Percentiles rank a stretch among this genome's conserved stretches.
Evolutionary conservation across 2,797 vertebrate genomes (phyloP).

Genomic region (Odontamblyopus rebecca): DNA sequence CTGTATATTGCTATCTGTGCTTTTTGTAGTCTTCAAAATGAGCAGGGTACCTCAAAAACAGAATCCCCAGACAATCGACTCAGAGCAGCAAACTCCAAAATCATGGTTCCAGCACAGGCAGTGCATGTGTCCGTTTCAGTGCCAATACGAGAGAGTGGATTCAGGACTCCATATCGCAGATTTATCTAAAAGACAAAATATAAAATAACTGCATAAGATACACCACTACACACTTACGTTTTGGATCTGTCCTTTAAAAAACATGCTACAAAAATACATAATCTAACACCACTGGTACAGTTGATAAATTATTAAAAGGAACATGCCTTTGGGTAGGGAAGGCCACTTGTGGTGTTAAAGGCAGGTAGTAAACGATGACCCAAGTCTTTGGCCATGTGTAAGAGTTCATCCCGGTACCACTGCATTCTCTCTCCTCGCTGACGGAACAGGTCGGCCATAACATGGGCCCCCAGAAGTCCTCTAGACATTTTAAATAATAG

Average conservation of each 20-base stretch:
- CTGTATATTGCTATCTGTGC: not conserved
- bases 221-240: not conserved
- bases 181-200: conserved; percentile 71
- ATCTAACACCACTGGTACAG: not conserved
- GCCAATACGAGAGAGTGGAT: conserved; percentile 82
- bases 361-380: conserved; percentile 82
- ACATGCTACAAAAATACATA: not conserved
- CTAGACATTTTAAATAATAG: conserved; percentile 46
- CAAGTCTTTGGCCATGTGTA: conserved; percentile 83
- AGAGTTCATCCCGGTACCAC: conserved; percentile 82
- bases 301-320: conserved; percentile 5
- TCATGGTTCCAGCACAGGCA: conserved; percentile 86
- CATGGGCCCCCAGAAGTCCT: conserved; percentile 81
- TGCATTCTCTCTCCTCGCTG: conserved; percentile 77
- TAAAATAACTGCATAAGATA: not conserved
- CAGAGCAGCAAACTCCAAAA: conserved; percentile 85
- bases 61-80: conserved; percentile 80
- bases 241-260: not conserved
- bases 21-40: not conserved
- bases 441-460: conserved; percentile 80
- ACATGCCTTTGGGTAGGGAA: conserved; percentile 83
- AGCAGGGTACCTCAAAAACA: conserved; percentile 78
- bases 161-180: conserved; percentile 79
- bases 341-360: conserved; percentile 86
- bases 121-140: conserved; percentile 85